Evolutionary conservation across 2,797 vertebrate genomes (phyloP), one percentile per base, ranked within the genome.

Genomic region (Lates japonicus): DNA sequence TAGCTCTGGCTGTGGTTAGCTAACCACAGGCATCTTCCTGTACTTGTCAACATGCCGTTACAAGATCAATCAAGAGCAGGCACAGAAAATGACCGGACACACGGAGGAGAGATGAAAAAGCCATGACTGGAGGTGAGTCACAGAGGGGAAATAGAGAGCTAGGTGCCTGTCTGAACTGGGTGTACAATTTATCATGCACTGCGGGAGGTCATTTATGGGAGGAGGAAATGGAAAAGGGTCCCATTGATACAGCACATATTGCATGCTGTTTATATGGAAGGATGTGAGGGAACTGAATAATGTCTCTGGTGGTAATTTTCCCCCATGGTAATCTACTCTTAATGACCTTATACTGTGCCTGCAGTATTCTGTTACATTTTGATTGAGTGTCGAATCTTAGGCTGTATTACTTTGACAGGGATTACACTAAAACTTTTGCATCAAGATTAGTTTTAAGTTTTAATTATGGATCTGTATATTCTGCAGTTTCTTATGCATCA

Each of bases 111-210:
- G 86, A 90, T 79, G 74, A 83, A 86, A 88, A 86, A 81, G 79
- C 69, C 48, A 44, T 25, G 70, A 85, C 73, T 84, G 68, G 70
- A 82, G 70, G 81, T 90, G 92, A 93, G 83, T 94, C 92, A 92
- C 85, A 74, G 79, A 67, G 65, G 78, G 85, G 70, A 81, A 79
- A 68, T 29, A 69, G 64, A 70, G 52, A 48, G 42, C 39, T 8
- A 44, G 83, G 17, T 31, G 69, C 46, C 65, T 74, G 80, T 82
- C 69, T 76, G 63, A 83, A 77, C 82, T 58, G 68, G 64, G 12
- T 79, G 71, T 54, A 60, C 55, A 59, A 88, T 84, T 70, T 65
- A 82, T 88, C 68, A 64, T 31, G 31, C 76, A 22, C 78, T 12
- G 68, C 71, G 49, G 87, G 85, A 82, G 82, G 78, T 80, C 78